Percentiles rank a stretch among this genome's conserved stretches.
These are phyloP conservation scores for Matsumurasca onukii DNA, from an alignment of 1,140 invertebrate genomes.

Conservation along the genomic window DNA sequence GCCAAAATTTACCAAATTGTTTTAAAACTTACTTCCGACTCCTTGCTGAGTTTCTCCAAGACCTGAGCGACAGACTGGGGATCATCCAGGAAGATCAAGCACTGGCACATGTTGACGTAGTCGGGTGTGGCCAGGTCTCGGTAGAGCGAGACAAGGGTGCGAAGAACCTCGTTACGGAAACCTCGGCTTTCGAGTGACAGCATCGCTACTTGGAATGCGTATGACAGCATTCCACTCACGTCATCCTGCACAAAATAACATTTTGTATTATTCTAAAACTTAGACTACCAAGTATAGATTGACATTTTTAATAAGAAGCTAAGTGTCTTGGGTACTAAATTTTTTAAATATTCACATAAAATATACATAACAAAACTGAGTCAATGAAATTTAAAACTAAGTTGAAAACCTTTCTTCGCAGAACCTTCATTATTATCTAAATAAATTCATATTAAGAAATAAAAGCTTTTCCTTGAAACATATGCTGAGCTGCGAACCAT, in stretches of 20 bases:
- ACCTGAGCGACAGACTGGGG: slow-evolving; percentile 88
- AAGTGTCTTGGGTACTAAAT: too few relatives aligned
- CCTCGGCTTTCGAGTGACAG: slow-evolving; percentile 90
- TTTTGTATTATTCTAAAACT: neutral
- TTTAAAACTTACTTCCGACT: slow-evolving; percentile 70
- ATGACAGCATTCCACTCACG: slow-evolving; percentile 85
- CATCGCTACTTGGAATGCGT: slow-evolving; percentile 95
- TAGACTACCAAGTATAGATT: too few relatives aligned
- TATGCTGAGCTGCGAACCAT: too few relatives aligned
- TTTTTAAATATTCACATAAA: too few relatives aligned
- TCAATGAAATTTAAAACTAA: too few relatives aligned
- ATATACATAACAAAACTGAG: too few relatives aligned
- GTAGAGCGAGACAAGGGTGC: slow-evolving; percentile 88
- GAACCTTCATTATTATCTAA: too few relatives aligned
- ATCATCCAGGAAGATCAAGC: slow-evolving; percentile 95
- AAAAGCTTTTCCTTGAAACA: too few relatives aligned
- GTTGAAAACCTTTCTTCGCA: too few relatives aligned
- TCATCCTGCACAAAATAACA: slow-evolving; percentile 63
- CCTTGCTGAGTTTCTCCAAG: slow-evolving; percentile 82
- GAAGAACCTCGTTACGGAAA: slow-evolving; percentile 87
- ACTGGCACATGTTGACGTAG: slow-evolving; percentile 96
- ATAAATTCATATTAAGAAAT: too few relatives aligned
- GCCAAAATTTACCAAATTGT: too few relatives aligned
- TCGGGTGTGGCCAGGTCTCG: slow-evolving; percentile 83
- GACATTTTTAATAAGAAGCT: too few relatives aligned